Evolutionary conservation across 2,888 invertebrate species (phyloP), one percentile per base, ranked within the genome.

Genomic region (Drosophila prolongata): DNA sequence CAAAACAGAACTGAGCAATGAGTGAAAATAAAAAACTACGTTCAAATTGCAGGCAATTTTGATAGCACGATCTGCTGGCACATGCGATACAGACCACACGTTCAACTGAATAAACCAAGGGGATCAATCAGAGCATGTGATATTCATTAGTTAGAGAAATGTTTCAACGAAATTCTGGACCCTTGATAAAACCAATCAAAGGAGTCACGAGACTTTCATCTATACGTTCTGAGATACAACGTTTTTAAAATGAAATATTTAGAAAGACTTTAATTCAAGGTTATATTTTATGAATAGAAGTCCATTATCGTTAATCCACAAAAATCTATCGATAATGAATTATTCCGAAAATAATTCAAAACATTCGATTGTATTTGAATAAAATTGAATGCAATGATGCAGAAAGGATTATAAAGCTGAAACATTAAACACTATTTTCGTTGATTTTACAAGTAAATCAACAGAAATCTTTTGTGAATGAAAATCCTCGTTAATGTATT

Each of bases 101-200:
- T 24, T 27, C 35, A 55, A 55, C 54, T 69, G 47, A 69, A 55
- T 34, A 30, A 11, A 13, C 14, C 38, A 24, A 30, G 65, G 40
- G 55, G 66, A 62, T 62, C 62, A 62, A 62, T 62, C 49, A 53
- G 70, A 70, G 44, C 57, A 65, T 66, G 49, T 49, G 66, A 65
- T 65, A 35, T 47, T 42, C 40, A 62, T 62, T 64, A 40, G 37
- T 34, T 24, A 19, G 9, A 27, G 24, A 27, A 38, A 38, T 1
- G 10, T 30, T 19, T n/a, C 11, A 11, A 38, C 44, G 44, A 56
- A 27, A 27, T 11, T 14, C 30, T 42, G 16, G 14, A 6, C 19
- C 8, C 30, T 35, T 35, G 35, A 30, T 10, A n/a, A n/a, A 9
- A 8, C 4, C 46, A 14, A 14, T 34, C 6, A 11, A n/a, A 34